A percentile compares a stretch with the other conserved stretches of the same genome.
Evolutionary conservation across 2,113 vertebrate genomes (phyloP).

Genomic region (Thinocorus orbignyianus): DNA sequence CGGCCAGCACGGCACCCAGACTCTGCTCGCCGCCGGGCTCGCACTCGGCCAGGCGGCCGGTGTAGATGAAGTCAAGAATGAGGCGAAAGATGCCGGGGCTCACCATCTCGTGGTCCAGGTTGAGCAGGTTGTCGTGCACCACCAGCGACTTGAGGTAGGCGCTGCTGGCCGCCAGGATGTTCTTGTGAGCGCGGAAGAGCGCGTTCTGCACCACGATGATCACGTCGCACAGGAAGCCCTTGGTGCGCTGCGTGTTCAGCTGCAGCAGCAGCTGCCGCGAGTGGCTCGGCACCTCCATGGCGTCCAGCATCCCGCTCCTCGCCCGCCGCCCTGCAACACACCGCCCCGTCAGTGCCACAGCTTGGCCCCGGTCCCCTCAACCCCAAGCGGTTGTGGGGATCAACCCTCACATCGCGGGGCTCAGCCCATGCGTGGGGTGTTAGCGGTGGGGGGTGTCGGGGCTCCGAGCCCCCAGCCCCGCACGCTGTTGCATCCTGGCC

Average conservation of each 20-base stretch:
- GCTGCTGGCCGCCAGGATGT: constrained; percentile 99
- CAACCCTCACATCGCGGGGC: not conserved
- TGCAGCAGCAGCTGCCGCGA: constrained; percentile 98
- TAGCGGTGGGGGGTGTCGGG: not conserved
- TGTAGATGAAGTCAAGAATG: constrained; percentile 99
- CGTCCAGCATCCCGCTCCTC: constrained; percentile 95
- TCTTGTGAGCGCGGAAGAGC: constrained; percentile 98
- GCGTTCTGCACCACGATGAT: constrained; percentile 99
- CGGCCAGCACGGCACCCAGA: constrained; percentile 89
- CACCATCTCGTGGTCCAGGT: constrained; percentile 99
- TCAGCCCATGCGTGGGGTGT: not conserved
- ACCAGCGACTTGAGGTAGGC: constrained; percentile 99
- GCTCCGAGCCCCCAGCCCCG: not conserved
- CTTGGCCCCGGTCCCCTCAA: not conserved
- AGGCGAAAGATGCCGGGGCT: constrained; percentile 97
- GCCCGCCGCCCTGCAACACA: constrained; percentile 82
- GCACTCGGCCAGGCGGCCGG: constrained; percentile 88
- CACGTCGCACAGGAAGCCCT: constrained; percentile 99
- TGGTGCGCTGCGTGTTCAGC: constrained; percentile 97
- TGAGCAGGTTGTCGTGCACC: constrained; percentile 98
- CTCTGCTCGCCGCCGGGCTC: constrained; percentile 86
- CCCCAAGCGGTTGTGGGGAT: not conserved
- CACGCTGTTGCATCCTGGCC: not conserved
- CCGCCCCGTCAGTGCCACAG: not conserved
- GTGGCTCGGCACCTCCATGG: constrained; percentile 97